phyloP scores from a whole-genome alignment of 2,113 vertebrate species.

The Chroicocephalus ridibundus region DNA sequence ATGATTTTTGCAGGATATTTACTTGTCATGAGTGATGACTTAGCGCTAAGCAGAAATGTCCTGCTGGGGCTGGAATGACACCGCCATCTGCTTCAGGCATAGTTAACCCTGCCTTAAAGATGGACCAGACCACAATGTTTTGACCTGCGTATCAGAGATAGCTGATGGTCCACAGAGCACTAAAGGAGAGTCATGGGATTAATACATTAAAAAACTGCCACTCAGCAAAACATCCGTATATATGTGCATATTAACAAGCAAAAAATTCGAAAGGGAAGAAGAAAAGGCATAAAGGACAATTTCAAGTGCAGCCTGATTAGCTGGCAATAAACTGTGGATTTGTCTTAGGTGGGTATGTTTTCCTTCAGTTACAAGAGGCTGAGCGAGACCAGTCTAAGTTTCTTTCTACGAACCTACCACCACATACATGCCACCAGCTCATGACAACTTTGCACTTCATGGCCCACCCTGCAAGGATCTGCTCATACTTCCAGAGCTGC shows the following conservation, averaged over 20 bases:
- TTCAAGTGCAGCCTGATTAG: background rate
- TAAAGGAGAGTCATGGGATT: background rate
- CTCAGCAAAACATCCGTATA: background rate
- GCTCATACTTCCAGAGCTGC: background rate
- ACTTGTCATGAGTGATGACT: background rate
- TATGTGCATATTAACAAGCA: background rate
- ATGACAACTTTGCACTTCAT: background rate
- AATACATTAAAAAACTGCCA: background rate
- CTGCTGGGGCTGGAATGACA: background rate
- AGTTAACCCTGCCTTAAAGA: background rate
- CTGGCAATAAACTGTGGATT: background rate
- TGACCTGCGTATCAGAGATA: background rate
- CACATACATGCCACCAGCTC: background rate
- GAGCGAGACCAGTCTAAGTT: background rate
- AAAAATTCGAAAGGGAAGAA: background rate
- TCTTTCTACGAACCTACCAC: background rate
- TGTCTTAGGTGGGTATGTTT: background rate
- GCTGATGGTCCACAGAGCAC: background rate
- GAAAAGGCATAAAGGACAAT: background rate
- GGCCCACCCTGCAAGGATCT: background rate
- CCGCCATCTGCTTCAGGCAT: slow-evolving; percentile 15
- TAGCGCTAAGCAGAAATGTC: background rate
- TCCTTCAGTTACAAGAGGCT: background rate
- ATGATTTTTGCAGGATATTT: slow-evolving; percentile 30
- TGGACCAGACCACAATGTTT: background rate